These are phyloP conservation scores for Polyergus mexicanus DNA, from an alignment of 1,140 invertebrate species.

Conservation along the genomic window DNA sequence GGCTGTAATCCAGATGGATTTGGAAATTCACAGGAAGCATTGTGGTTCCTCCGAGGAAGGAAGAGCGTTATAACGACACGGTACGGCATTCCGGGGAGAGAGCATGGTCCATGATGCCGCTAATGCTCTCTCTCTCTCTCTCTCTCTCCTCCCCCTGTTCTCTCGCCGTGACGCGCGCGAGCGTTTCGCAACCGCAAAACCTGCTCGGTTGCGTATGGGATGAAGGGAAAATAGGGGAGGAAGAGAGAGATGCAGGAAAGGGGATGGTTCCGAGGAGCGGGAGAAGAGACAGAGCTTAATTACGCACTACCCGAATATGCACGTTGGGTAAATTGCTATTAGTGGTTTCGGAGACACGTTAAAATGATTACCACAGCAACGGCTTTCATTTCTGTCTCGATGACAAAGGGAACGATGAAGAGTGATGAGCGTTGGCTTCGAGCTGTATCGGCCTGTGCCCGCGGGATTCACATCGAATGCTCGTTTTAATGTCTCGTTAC, in stretches of 20 bases:
- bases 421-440: conserved; percentile 50
- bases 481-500: not conserved
- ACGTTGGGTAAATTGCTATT: conserved; percentile 68
- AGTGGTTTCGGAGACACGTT: conserved; percentile 62
- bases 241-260: not conserved
- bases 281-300: conserved; percentile 67
- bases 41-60: conserved; percentile 58
- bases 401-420: conserved; percentile 61
- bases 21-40: conserved; percentile 64
- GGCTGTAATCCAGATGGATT: conserved; percentile 63
- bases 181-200: conserved; percentile 59
- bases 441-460: conserved; percentile 8
- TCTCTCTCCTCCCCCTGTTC: not conserved
- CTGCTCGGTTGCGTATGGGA: conserved; percentile 47
- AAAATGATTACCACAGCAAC: conserved; percentile 64
- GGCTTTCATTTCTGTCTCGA: conserved; percentile 60
- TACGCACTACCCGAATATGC: conserved; percentile 69
- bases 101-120: conserved; percentile 50
- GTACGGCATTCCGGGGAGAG: conserved; percentile 51
- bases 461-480: not conserved
- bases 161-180: conserved; percentile 36
- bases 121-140: conserved; percentile 49
- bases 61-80: conserved; percentile 63
- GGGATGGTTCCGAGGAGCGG: conserved; percentile 47
- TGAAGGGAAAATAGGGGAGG: not conserved